Conservation (phyloP, 2,888 invertebrate species). For the Blera fallax region DNA sequence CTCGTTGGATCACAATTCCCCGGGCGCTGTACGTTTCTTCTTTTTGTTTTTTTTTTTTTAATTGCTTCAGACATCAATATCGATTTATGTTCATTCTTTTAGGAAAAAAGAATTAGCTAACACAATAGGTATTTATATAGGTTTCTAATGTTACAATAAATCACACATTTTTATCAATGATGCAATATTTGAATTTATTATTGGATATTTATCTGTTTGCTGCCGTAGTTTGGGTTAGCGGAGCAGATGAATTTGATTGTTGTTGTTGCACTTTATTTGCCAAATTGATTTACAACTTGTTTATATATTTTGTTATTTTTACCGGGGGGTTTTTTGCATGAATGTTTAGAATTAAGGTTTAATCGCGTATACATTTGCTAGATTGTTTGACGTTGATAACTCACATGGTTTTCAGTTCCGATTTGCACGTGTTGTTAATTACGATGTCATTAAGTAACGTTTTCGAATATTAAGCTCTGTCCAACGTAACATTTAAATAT, state of each 20-base stretch:
- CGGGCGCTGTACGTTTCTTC: not conserved
- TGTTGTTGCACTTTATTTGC: not conserved
- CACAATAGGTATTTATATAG: not conserved
- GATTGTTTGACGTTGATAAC: not conserved
- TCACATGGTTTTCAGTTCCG: not conserved
- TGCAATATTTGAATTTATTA: not conserved
- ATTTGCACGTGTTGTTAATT: not conserved
- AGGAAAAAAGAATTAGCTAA: not conserved
- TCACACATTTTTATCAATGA: not conserved
- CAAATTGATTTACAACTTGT: not conserved
- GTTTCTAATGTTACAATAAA: not conserved
- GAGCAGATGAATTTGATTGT: not conserved
- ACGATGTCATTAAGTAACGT: too few species aligned
- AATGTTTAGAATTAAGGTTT: not conserved
- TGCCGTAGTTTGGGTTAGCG: not conserved
- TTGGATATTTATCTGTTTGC: not conserved
- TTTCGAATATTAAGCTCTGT: too few species aligned
- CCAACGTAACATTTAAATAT: too few species aligned
- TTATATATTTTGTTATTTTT: not conserved
- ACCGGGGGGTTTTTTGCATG: not conserved
- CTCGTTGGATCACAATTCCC: not conserved
- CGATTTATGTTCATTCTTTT: not conserved
- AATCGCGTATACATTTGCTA: too few species aligned
- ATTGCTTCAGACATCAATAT: not conserved
- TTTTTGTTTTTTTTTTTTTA: not conserved